Evolutionary conservation across 2,113 vertebrate species (phyloP), one percentile per base, ranked within the genome.

Genomic region (Neolamprologus caudopunctatus): DNA sequence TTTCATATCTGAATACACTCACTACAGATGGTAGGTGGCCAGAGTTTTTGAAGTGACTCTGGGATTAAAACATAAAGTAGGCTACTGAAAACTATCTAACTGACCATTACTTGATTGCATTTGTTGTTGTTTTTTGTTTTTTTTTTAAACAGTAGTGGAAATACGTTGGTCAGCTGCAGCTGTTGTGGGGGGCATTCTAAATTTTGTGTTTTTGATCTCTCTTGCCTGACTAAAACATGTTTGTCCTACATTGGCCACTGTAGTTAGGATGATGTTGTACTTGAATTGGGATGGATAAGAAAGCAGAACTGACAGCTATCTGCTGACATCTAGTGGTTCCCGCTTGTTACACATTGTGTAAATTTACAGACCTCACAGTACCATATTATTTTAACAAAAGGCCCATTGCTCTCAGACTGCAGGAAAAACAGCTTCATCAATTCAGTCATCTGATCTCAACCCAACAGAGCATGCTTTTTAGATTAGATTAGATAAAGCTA

Each of bases 61-160:
- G 21, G 21, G 54, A 58, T 58, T 16, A 58, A 58, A 58, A 58
- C 55, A 58, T 28, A 16, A 28, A 58, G 26, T 16, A 28, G 28
- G 5, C 28, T 28, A 58, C 58, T 35, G 31, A 35, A 63, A 63
- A 63, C 58, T 63, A 63, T 63, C 31, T 63, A 63, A 63, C 58
- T 35, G 58, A 63, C 58, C 31, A 35, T 63, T 63, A 35, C 17
- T 35, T 63, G 31, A 63, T 63, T 63, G 17, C 31, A n/a, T 63
- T 63, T 57, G 54, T 8, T 57, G 21, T 63, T 7, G n/a, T 26
- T 0, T 40, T n/a, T 53, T 8, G 0, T 8, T 8, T 7, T 61
- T 61, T 33, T 63, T 63, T 63, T 2, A 5, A 66, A 66, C 61
- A 37, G 10, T 66, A n/a, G 19, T 66, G 10, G 61, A 66, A n/a